Evolutionary conservation across 2,797 vertebrate species (phyloP), one percentile per base, ranked within the genome.

Genomic region (Discoglossus pictus): DNA sequence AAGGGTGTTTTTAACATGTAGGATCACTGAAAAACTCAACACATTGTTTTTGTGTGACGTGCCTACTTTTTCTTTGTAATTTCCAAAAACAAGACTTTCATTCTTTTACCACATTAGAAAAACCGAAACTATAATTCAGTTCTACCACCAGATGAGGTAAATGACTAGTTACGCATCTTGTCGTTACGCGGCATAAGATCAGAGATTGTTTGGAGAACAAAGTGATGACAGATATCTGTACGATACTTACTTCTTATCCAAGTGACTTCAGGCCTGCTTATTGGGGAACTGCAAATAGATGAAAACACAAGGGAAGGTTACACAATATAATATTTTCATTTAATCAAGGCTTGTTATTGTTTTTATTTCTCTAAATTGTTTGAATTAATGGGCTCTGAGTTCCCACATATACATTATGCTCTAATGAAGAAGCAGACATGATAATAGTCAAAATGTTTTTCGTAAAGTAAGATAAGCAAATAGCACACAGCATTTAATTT

Each of bases 271-370:
- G 46, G 12, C 13, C 4, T 10, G 3, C 4, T 60, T 68, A 68
- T 25, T 68, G 65, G 55, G 65, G 65, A 68, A 60, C 65, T 68
- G 48, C 23, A 40, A 67, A 31, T 20, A 15, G 11, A 48, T 18
- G n/a, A 50, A 39, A 34, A 24, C 16, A 35, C 24, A n/a, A 8
- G n/a, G 39, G 2, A 15, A 15, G 13, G 39, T 40, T 40, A 40
- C 13, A n/a, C n/a, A n/a, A n/a, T n/a, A n/a, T n/a, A n/a, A n/a
- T n/a, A n/a, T n/a, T n/a, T n/a, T n/a, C n/a, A n/a, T n/a, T n/a
- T n/a, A n/a, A n/a, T n/a, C n/a, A n/a, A n/a, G n/a, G n/a, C n/a
- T n/a, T n/a, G n/a, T n/a, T n/a, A 54, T 38, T 13, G 27, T 35
- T 23, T 24, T 21, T 0, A 20, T 42, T 15, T 20, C 25, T 17